These are phyloP conservation scores for Itoplectis maculator DNA, from an alignment of 2,888 invertebrate genomes.

Conservation along the genomic window DNA sequence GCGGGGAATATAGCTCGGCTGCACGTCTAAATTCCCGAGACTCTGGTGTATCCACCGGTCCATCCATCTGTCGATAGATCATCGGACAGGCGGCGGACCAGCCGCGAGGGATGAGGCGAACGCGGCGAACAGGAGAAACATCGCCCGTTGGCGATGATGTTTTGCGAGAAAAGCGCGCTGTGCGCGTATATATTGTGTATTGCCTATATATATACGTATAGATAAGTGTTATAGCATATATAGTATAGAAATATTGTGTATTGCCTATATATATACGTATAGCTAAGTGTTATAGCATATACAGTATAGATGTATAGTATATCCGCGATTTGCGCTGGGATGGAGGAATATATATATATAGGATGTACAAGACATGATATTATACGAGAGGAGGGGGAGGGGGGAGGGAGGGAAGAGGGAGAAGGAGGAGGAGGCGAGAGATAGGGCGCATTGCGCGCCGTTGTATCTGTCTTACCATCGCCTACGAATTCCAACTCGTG, in stretches of 20 bases:
- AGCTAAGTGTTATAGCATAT: background rate
- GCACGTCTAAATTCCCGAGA: conserved; percentile 18
- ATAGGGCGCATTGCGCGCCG: conserved; percentile 56
- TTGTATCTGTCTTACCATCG: conserved; percentile 62
- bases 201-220: background rate
- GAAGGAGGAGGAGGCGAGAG: conserved; percentile 52
- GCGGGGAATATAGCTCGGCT: background rate
- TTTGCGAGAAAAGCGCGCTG: conserved; percentile 40
- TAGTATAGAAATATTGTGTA: too few species aligned
- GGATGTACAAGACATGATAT: conserved; percentile 50
- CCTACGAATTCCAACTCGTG: conserved; percentile 62
- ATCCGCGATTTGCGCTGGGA: conserved; percentile 30
- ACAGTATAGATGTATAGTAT: too few species aligned
- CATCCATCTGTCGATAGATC: conserved; percentile 68
- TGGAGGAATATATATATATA: conserved; percentile 21
- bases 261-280: background rate
- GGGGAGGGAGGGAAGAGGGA: conserved; percentile 49
- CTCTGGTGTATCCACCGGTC: conserved; percentile 53
- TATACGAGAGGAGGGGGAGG: conserved; percentile 46
- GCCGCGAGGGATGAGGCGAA: conserved; percentile 29
- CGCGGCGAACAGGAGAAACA: conserved; percentile 12
- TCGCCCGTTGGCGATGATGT: conserved; percentile 1
- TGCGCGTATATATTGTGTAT: background rate
- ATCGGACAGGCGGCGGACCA: conserved; percentile 43
- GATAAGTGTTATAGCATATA: too few species aligned